phyloP scores from a whole-genome alignment of 2,888 invertebrate species.

The Torymus texanus region DNA sequence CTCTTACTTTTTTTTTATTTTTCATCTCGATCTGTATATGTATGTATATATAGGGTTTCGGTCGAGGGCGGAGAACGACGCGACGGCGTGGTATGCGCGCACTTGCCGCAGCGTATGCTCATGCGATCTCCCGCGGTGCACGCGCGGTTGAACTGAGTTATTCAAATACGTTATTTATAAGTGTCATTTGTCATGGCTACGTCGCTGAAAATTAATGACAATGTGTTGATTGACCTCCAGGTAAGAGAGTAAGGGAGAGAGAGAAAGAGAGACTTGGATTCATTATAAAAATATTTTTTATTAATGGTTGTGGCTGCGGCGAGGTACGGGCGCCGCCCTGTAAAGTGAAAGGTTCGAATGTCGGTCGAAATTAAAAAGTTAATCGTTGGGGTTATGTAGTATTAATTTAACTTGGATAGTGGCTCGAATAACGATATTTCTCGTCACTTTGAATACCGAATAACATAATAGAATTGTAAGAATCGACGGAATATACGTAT shows the following conservation, averaged over 20 bases:
- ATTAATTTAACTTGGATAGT: no score
- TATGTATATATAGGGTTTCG: no score
- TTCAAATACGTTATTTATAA: conserved; percentile 49
- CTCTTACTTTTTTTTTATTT: no score
- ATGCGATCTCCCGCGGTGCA: conserved; percentile 35
- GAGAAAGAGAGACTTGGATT: background rate
- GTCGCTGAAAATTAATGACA: conserved; percentile 49
- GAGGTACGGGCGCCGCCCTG: background rate
- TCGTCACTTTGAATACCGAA: no score
- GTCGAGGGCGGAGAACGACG: no score
- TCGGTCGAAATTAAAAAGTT: conserved; percentile 31
- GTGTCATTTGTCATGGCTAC: conserved; percentile 47
- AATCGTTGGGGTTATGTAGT: no score
- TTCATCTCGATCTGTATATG: no score
- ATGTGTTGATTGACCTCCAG: conserved; percentile 44
- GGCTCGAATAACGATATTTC: no score
- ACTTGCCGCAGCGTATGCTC: conserved; percentile 14
- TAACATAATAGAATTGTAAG: no score
- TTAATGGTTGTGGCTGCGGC: conserved; percentile 9
- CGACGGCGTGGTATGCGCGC: conserved; percentile 14
- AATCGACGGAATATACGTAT: no score
- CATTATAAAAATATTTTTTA: conserved; percentile 38
- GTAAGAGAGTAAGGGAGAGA: background rate
- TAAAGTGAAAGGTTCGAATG: conserved; percentile 38
- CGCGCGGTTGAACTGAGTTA: conserved; percentile 30